Conservation (phyloP, 1,140 invertebrate species). For the Drosophila repletoides region DNA sequence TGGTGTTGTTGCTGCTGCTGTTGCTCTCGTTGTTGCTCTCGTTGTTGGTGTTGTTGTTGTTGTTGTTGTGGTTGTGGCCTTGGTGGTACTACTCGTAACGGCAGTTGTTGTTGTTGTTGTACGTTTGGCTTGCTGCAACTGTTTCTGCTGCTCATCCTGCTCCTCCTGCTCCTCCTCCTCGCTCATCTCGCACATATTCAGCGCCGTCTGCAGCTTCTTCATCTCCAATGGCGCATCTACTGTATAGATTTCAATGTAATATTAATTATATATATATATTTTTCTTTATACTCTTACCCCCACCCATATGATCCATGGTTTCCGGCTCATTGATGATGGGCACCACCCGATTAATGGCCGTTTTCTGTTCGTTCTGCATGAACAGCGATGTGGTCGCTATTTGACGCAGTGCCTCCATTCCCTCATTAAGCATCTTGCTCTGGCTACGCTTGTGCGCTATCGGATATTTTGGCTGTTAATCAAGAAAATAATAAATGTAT, state of each 20-base stretch:
- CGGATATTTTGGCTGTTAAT: constrained; percentile 67
- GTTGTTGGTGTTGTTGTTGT: constrained; percentile 34
- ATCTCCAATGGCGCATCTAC: constrained; percentile 72
- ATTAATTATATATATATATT: background rate
- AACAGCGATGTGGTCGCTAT: constrained; percentile 82
- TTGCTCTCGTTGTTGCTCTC: constrained; percentile 54
- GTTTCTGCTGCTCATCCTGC: constrained; percentile 2
- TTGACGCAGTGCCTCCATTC: constrained; percentile 81
- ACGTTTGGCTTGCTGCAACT: constrained; percentile 55
- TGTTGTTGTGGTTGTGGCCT: constrained; percentile 42
- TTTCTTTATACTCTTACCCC: constrained; percentile 8
- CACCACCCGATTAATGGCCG: constrained; percentile 71
- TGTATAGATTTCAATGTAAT: background rate
- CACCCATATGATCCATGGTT: constrained; percentile 46
- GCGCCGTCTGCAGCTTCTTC: constrained; percentile 73
- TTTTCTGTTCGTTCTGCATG: constrained; percentile 81
- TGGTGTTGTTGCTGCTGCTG: constrained; percentile 37
- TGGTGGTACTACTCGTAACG: constrained; percentile 79
- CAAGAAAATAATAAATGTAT: background rate
- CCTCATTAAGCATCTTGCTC: constrained; percentile 82
- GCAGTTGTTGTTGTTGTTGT: constrained; percentile 62
- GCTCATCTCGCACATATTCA: constrained; percentile 73
- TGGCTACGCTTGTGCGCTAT: constrained; percentile 77
- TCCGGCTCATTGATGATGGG: constrained; percentile 81
- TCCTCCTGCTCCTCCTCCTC: constrained; percentile 67